Percentiles rank a stretch among this genome's conserved stretches.
These are phyloP conservation scores for Notodonta ziczac DNA, from an alignment of 2,888 invertebrate species.

Conservation along the genomic window DNA sequence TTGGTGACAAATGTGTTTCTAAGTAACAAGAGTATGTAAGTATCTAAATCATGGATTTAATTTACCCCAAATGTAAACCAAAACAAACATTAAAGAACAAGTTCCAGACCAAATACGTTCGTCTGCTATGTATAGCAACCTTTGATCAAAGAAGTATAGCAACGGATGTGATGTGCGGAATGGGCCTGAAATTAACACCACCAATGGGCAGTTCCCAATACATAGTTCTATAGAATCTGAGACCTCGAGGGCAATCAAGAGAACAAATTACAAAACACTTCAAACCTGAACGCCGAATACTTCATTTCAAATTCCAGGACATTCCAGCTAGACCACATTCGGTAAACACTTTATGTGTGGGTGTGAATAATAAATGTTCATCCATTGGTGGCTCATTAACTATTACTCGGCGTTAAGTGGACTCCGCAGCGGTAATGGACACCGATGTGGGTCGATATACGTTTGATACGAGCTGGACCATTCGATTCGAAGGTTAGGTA, in stretches of 20 bases:
- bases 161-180: too few relatives aligned
- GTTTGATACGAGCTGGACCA: conserved; percentile 1
- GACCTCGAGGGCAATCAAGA: too few relatives aligned
- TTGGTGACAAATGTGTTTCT: background rate
- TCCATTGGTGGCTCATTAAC: conserved; percentile 29
- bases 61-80: too few relatives aligned
- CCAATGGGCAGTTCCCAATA: too few relatives aligned
- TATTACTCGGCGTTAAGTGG: conserved; percentile 27
- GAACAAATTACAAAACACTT: background rate
- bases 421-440: conserved; percentile 21
- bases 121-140: too few relatives aligned
- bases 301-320: background rate
- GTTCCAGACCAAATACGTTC: too few relatives aligned
- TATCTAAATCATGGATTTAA: background rate
- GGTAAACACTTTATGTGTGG: conserved; percentile 21
- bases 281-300: background rate
- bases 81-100: too few relatives aligned
- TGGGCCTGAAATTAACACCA: too few relatives aligned
- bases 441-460: conserved; percentile 6
- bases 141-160: too few relatives aligned
- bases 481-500: background rate
- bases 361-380: conserved; percentile 21
- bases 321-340: background rate
- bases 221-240: too few relatives aligned
- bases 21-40: background rate